These are phyloP conservation scores for Sarotherodon lohbergeri DNA, from an alignment of 2,113 vertebrate species.

Conservation along the genomic window DNA sequence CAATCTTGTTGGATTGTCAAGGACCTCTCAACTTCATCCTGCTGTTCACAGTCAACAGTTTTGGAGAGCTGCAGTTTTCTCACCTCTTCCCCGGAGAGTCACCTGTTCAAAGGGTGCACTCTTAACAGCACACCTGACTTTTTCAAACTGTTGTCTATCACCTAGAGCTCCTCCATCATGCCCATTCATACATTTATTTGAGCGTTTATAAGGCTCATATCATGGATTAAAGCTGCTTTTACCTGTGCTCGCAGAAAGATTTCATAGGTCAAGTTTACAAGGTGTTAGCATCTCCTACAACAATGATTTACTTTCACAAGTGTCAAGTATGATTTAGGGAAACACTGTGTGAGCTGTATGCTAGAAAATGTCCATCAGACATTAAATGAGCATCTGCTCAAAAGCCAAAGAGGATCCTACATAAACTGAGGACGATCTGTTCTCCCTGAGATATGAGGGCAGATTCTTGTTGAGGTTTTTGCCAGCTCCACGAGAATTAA, in stretches of 20 bases:
- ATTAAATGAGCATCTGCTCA: not conserved
- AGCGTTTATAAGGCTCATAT: not conserved
- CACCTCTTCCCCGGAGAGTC: not conserved
- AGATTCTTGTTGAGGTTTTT: not conserved
- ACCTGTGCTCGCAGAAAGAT: not conserved
- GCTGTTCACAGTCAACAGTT: not conserved
- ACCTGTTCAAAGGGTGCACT: not conserved
- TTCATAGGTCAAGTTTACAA: not conserved
- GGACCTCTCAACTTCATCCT: not conserved
- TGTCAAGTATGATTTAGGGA: not conserved
- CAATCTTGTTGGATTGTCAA: not conserved
- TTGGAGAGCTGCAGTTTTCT: not conserved
- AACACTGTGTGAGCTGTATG: not conserved
- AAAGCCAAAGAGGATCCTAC: not conserved
- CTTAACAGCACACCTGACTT: not conserved
- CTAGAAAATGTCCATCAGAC: conserved; percentile 10
- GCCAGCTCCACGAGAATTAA: not conserved
- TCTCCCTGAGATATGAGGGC: not conserved
- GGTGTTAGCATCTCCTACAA: not conserved
- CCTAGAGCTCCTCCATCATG: not conserved
- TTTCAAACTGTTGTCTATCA: not conserved
- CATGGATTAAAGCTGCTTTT: not conserved
- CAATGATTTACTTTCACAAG: not conserved
- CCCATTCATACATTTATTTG: not conserved
- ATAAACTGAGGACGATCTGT: not conserved